A percentile compares a stretch with the other conserved stretches of the same genome.
These are phyloP conservation scores for Amphipyra berbera DNA, from an alignment of 2,888 invertebrate genomes.

Conservation along the genomic window DNA sequence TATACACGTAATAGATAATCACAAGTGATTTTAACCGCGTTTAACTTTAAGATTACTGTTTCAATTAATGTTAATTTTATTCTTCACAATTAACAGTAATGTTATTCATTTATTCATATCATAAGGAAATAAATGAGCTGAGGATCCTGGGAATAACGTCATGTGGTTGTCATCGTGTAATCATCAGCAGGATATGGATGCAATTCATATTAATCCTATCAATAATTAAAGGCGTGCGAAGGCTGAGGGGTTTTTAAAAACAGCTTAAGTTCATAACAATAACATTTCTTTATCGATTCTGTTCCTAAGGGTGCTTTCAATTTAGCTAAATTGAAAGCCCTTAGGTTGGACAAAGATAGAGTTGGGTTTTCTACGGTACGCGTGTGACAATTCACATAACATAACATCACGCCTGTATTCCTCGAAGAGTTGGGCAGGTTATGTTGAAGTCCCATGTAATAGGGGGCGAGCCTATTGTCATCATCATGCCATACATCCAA, in stretches of 20 bases:
- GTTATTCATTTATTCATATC: slow-evolving; percentile 44
- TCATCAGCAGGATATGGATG: slow-evolving; percentile 21
- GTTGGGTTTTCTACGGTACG: neutral
- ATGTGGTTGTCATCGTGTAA: slow-evolving; percentile 24
- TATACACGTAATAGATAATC: slow-evolving; percentile 20
- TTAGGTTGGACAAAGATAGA: slow-evolving; percentile 11
- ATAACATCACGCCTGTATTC: too few species aligned
- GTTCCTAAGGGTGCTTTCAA: too few species aligned
- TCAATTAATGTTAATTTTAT: slow-evolving; percentile 47
- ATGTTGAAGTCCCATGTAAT: too few species aligned
- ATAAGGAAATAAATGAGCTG: slow-evolving; percentile 39
- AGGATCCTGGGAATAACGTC: slow-evolving; percentile 18
- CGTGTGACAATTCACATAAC: neutral
- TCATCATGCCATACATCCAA: too few species aligned
- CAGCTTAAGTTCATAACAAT: neutral
- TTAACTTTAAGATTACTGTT: slow-evolving; percentile 24
- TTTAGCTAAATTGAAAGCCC: too few species aligned
- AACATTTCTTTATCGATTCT: slow-evolving; percentile 5
- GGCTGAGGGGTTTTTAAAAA: slow-evolving; percentile 1
- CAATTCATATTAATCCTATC: slow-evolving; percentile 20
- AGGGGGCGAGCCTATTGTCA: too few species aligned
- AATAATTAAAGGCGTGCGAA: slow-evolving; percentile 13
- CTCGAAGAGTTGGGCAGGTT: too few species aligned
- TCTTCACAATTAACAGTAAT: slow-evolving; percentile 17
- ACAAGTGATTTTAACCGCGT: slow-evolving; percentile 6